Evolutionary conservation across 1,140 invertebrate species (phyloP).

Genomic region (Hesperophylax magnus): DNA sequence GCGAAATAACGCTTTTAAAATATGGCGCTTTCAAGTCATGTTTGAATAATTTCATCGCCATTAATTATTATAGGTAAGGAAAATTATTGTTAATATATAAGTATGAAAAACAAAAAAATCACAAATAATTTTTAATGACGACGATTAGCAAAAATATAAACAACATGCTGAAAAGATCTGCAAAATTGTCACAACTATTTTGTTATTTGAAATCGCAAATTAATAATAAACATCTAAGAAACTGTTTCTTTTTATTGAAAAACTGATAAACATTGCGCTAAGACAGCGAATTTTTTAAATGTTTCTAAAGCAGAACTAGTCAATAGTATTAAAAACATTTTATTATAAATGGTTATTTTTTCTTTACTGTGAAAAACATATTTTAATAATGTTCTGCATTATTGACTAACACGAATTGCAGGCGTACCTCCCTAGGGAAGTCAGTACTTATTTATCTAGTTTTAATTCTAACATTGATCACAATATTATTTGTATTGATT

Average conservation of each 20-base stretch:
- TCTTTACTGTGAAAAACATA: neutral
- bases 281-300: too few relatives aligned
- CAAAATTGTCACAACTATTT: too few relatives aligned
- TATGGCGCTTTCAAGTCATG: neutral
- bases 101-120: neutral
- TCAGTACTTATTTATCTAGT: constrained; percentile 42
- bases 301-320: constrained; percentile 1
- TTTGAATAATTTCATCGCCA: neutral
- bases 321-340: neutral
- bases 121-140: neutral
- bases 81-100: neutral
- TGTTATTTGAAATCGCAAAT: too few relatives aligned
- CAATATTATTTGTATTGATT: constrained; percentile 49
- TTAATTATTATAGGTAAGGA: neutral
- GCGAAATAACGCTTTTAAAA: neutral
- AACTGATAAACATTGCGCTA: too few relatives aligned
- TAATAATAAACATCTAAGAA: too few relatives aligned
- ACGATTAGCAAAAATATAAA: too few relatives aligned
- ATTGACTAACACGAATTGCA: neutral
- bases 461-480: constrained; percentile 21
- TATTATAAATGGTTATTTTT: neutral
- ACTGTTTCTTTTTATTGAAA: too few relatives aligned
- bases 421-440: neutral
- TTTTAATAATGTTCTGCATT: neutral
- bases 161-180: too few relatives aligned